These are phyloP conservation scores for Crambe crambe DNA, from an alignment of 37 sponge, comb jelly and placozoan genomes.

Conservation along the genomic window DNA sequence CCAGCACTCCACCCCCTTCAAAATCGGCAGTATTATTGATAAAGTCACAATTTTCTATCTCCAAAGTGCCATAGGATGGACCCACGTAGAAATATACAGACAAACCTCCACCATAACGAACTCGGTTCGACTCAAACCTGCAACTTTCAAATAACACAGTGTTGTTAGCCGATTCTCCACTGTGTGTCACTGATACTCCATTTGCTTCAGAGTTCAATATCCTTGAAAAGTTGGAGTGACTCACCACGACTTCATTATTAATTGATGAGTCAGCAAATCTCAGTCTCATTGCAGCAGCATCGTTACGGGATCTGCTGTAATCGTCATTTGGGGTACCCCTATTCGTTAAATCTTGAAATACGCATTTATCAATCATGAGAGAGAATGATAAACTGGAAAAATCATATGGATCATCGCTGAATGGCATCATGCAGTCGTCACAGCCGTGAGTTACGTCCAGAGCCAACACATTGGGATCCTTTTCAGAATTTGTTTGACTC, in stretches of 20 bases:
- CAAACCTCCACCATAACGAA: slow-evolving; percentile 75
- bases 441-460: slow-evolving; percentile 17
- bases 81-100: slow-evolving; percentile 52
- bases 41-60: slow-evolving; percentile 46
- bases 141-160: slow-evolving; percentile 29
- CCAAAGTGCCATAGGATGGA: slow-evolving; percentile 14
- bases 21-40: slow-evolving; percentile 51
- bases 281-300: slow-evolving; percentile 10
- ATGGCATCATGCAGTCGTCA: background rate
- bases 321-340: slow-evolving; percentile 7
- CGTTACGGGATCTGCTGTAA: slow-evolving; percentile 4
- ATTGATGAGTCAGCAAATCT: background rate
- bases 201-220: slow-evolving; percentile 7
- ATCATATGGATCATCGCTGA: background rate
- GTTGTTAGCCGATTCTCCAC: slow-evolving; percentile 17
- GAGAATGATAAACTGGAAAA: background rate
- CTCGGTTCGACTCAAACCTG: slow-evolving; percentile 50
- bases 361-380: background rate
- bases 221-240: background rate
- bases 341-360: background rate
- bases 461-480: background rate
- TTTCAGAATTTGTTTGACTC: background rate
- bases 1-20: slow-evolving; percentile 83
- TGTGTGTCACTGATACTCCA: slow-evolving; percentile 23
- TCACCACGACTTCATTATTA: slow-evolving; percentile 11